Conservation (phyloP, 1,140 invertebrate species). For the Drosophila pectinifera region DNA sequence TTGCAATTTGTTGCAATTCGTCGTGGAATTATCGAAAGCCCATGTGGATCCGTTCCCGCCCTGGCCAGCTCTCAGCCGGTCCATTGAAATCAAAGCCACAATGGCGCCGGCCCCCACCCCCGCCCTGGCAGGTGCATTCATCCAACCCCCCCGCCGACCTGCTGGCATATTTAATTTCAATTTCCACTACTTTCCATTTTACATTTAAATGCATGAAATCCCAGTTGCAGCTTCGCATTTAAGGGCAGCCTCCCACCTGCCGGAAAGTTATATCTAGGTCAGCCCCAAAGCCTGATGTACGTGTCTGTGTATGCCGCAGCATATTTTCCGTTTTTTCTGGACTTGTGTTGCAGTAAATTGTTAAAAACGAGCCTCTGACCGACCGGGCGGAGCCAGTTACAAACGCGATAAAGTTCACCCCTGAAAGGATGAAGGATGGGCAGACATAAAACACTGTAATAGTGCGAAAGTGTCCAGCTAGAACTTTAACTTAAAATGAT, state of each 20-base stretch:
- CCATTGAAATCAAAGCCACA: not conserved
- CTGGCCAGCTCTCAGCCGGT: too few species aligned
- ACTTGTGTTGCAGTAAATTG: not conserved
- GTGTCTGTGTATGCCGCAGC: not conserved
- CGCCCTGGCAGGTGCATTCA: not conserved
- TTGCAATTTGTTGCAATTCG: not conserved
- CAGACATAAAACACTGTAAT: too few species aligned
- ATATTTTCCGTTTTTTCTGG: not conserved
- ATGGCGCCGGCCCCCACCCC: not conserved
- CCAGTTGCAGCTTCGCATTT: slow-evolving; percentile 1
- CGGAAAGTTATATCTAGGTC: slow-evolving; percentile 15
- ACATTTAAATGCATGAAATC: slow-evolving; percentile 15
- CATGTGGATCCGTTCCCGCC: not conserved
- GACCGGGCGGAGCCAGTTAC: not conserved
- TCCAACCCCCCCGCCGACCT: not conserved
- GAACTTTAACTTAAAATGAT: too few species aligned
- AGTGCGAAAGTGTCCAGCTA: too few species aligned
- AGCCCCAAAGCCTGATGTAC: slow-evolving; percentile 5
- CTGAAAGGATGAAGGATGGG: too few species aligned
- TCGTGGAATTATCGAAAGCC: not conserved
- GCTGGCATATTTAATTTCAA: slow-evolving; percentile 1
- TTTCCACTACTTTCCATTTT: slow-evolving; percentile 3
- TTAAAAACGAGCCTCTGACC: slow-evolving; percentile 5
- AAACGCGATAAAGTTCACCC: not conserved
- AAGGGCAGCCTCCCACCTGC: slow-evolving; percentile 5